Evolutionary conservation across 2,888 invertebrate genomes (phyloP).

Genomic region (Empis stercorea): DNA sequence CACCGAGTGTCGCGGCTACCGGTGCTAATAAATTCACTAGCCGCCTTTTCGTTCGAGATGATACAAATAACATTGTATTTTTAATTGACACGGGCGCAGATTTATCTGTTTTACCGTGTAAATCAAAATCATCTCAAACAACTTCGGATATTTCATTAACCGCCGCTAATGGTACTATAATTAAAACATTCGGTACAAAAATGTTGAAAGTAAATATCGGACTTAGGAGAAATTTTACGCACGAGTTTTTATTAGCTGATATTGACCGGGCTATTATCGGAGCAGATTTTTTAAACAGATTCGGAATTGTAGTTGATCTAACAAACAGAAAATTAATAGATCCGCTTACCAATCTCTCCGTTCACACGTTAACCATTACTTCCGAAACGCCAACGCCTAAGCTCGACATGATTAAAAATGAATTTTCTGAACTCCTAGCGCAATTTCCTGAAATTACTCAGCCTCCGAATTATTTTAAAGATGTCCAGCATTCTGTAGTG

Average conservation of each 20-base stretch:
- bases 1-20: neutral
- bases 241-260: slow-evolving; percentile 1
- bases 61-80: neutral
- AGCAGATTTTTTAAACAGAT: slow-evolving; percentile 8
- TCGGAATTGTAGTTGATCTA: slow-evolving; percentile 4
- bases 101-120: neutral
- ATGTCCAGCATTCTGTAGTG: neutral
- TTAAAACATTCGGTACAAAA: slow-evolving; percentile 4
- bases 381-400: neutral
- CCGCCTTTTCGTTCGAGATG: neutral
- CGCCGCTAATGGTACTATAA: slow-evolving; percentile 1
- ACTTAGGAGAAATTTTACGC: slow-evolving; percentile 1
- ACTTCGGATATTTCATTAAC: neutral
- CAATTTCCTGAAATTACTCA: neutral
- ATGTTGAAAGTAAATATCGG: slow-evolving; percentile 4
- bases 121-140: neutral
- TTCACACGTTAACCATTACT: neutral
- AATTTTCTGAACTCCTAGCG: neutral
- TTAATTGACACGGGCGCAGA: neutral
- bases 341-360: neutral
- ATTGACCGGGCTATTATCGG: slow-evolving; percentile 4
- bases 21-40: neutral
- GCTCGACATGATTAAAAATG: neutral
- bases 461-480: neutral
- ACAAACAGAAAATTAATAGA: neutral